A percentile compares a stretch with the other conserved stretches of the same genome.
Conservation (phyloP, 2,888 invertebrate species). For the Machimus atricapillus region DNA sequence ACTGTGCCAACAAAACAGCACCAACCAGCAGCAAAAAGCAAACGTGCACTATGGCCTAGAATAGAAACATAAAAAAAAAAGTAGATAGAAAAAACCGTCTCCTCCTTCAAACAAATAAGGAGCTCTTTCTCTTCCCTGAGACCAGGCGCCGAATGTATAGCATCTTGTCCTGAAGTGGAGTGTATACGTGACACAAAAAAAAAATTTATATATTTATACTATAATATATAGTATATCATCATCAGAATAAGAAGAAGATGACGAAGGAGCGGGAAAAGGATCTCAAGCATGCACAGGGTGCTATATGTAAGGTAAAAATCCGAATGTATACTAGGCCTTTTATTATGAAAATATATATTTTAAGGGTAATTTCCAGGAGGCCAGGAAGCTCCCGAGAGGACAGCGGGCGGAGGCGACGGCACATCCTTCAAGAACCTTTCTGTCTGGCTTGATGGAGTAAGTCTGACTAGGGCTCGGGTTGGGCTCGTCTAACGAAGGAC, state of each 20-base stretch:
- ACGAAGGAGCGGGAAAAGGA: neutral
- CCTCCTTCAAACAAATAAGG: conserved; percentile 33
- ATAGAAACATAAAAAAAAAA: conserved; percentile 25
- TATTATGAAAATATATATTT: conserved; percentile 30
- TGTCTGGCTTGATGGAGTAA: conserved; percentile 34
- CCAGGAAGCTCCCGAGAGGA: neutral
- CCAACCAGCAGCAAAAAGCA: conserved; percentile 32
- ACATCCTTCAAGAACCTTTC: conserved; percentile 25
- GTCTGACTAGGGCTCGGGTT: neutral
- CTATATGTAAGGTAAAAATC: conserved; percentile 14
- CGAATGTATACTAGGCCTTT: neutral
- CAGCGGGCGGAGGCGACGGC: neutral
- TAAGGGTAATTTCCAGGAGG: conserved; percentile 22
- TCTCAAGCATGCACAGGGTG: neutral
- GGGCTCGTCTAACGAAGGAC: neutral
- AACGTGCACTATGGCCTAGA: conserved; percentile 36
- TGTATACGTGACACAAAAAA: conserved; percentile 27
- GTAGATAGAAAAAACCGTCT: neutral
- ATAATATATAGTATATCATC: neutral
- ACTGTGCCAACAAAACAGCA: conserved; percentile 31
- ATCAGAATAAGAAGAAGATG: neutral
- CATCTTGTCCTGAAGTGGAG: conserved; percentile 31
- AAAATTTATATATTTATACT: neutral
- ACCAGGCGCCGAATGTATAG: conserved; percentile 34
- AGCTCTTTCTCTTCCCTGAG: neutral